These are phyloP conservation scores for Zygothrica quintamaculata DNA, from an alignment of 2,888 invertebrate genomes.

Conservation along the genomic window DNA sequence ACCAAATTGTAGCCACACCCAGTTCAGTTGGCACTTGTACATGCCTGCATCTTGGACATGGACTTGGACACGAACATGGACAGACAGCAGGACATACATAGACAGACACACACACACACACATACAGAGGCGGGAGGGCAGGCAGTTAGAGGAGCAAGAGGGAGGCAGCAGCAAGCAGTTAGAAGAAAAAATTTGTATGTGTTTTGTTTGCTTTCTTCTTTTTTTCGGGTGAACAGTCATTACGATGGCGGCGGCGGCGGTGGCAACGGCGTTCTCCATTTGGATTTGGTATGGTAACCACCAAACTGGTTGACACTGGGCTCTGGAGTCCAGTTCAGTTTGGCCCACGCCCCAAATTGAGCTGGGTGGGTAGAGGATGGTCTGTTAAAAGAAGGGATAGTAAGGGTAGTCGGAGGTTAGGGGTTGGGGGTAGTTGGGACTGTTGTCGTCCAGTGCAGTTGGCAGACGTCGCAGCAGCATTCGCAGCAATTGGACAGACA, in stretches of 20 bases:
- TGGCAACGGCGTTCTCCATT: conserved; percentile 17
- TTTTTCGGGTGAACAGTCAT: conserved; percentile 36
- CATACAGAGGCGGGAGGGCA: too few relatives aligned
- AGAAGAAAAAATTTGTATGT: conserved; percentile 16
- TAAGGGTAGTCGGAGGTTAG: too few relatives aligned
- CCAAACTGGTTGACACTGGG: conserved; percentile 8
- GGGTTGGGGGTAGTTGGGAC: not conserved
- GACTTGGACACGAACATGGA: too few relatives aligned
- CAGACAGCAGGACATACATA: not conserved
- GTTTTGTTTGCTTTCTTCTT: conserved; percentile 12
- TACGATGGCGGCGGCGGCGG: conserved; percentile 34
- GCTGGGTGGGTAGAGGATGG: not conserved
- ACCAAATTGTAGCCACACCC: conserved; percentile 37
- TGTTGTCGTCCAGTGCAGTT: conserved; percentile 60
- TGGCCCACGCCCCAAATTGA: conserved; percentile 3
- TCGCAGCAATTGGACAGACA: conserved; percentile 81
- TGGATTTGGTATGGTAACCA: conserved; percentile 22
- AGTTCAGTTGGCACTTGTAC: conserved; percentile 46
- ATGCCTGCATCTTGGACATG: conserved; percentile 5
- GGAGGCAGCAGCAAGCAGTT: not conserved
- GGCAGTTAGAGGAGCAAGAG: too few relatives aligned
- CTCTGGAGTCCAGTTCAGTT: conserved; percentile 25
- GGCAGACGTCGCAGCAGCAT: conserved; percentile 77
- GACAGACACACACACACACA: conserved; percentile 13
- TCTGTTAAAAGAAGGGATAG: too few relatives aligned